These are phyloP conservation scores for Bombus cullumanus DNA, from an alignment of 1,140 invertebrate genomes.

Conservation along the genomic window DNA sequence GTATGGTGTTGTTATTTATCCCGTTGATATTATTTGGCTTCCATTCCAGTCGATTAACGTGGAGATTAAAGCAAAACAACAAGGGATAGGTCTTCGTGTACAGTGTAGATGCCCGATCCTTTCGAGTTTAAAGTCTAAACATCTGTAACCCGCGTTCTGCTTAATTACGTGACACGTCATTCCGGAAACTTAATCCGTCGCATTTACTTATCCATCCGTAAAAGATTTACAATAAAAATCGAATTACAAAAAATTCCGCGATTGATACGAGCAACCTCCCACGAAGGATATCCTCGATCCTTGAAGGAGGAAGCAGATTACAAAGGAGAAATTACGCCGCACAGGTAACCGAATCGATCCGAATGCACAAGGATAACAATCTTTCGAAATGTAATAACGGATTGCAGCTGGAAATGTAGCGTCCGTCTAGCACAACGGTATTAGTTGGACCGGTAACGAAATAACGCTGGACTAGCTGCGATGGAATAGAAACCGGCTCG, in stretches of 20 bases:
- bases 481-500: neutral
- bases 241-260: neutral
- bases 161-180: neutral
- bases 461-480: neutral
- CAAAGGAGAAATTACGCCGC: neutral
- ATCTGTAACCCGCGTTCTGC: neutral
- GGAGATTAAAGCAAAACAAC: neutral
- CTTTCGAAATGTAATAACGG: neutral
- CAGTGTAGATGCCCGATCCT: neutral
- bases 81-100: neutral
- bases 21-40: neutral
- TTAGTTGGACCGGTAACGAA: neutral
- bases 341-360: neutral
- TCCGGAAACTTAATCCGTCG: neutral
- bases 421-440: neutral
- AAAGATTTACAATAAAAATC: neutral
- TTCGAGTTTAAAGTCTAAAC: neutral
- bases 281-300: neutral
- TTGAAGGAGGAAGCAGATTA: neutral
- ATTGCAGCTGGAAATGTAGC: neutral
- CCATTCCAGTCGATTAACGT: neutral
- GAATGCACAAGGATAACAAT: neutral
- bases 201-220: neutral
- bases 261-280: neutral
- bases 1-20: neutral